These are phyloP conservation scores for Temnothorax rugatulus DNA, from an alignment of 2,888 invertebrate species.

Conservation along the genomic window DNA sequence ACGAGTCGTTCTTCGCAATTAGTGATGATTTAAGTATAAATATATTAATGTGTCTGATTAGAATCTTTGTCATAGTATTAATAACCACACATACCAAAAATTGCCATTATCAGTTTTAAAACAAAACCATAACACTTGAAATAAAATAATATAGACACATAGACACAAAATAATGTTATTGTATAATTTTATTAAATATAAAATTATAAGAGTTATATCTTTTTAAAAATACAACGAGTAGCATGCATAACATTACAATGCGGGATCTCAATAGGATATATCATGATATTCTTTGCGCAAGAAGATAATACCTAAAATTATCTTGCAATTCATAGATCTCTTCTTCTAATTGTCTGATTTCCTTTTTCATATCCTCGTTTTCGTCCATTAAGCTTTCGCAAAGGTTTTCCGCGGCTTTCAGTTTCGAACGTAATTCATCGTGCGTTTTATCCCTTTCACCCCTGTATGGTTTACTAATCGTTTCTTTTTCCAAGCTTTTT, in stretches of 20 bases:
- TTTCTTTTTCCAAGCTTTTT: slow-evolving; percentile 82
- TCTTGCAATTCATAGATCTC: slow-evolving; percentile 99
- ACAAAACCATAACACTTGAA: slow-evolving; percentile 4
- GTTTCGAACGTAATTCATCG: slow-evolving; percentile 92
- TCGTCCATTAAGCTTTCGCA: slow-evolving; percentile 98
- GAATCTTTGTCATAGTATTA: slow-evolving; percentile 5
- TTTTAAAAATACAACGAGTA: background rate
- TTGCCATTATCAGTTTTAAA: slow-evolving; percentile 23
- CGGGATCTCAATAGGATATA: background rate
- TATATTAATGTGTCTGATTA: slow-evolving; percentile 14
- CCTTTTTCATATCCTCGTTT: slow-evolving; percentile 97
- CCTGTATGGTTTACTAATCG: slow-evolving; percentile 76
- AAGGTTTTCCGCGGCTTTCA: slow-evolving; percentile 95
- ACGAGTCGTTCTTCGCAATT: slow-evolving; percentile 64
- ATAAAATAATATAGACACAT: background rate
- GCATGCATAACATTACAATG: slow-evolving; percentile 22
- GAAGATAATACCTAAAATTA: slow-evolving; percentile 90
- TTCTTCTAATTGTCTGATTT: slow-evolving; percentile 96
- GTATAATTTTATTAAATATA: slow-evolving; percentile 21
- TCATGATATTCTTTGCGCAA: background rate
- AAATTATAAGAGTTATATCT: slow-evolving; percentile 16
- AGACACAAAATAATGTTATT: background rate
- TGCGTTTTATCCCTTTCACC: slow-evolving; percentile 80
- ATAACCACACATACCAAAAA: background rate
- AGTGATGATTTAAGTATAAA: slow-evolving; percentile 6